A percentile compares a stretch with the other conserved stretches of the same genome.
These are phyloP conservation scores for Hemitrygon akajei DNA, from an alignment of 2,797 vertebrate species.

Conservation along the genomic window DNA sequence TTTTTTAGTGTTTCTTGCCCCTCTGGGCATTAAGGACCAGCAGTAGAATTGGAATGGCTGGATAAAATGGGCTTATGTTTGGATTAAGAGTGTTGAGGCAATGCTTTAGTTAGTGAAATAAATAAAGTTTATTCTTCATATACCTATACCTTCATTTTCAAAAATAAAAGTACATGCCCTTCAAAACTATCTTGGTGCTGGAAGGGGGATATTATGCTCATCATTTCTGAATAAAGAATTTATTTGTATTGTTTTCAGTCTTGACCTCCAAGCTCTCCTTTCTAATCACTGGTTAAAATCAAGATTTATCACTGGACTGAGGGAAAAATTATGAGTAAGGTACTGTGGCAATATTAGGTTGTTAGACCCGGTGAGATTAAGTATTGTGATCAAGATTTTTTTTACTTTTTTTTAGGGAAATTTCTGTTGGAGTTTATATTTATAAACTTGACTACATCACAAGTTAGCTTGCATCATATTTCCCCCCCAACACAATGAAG, in stretches of 20 bases:
- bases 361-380: neutral
- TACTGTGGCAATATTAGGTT: neutral
- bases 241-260: neutral
- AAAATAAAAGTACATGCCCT: neutral
- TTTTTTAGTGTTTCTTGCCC: neutral
- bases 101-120: neutral
- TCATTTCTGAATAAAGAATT: neutral
- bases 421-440: too few relatives aligned
- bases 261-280: neutral
- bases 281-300: neutral
- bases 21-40: neutral
- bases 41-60: neutral
- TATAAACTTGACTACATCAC: neutral
- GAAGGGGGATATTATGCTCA: neutral
- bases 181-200: neutral
- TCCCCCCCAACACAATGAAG: neutral
- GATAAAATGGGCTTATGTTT: neutral
- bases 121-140: too few relatives aligned
- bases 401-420: constrained; percentile 1
- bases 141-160: neutral
- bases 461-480: neutral
- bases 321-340: neutral
- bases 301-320: neutral
- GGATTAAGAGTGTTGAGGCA: too few relatives aligned
- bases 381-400: neutral